phyloP scores from a whole-genome alignment of 2,888 invertebrate species.

The Drepana falcataria region DNA sequence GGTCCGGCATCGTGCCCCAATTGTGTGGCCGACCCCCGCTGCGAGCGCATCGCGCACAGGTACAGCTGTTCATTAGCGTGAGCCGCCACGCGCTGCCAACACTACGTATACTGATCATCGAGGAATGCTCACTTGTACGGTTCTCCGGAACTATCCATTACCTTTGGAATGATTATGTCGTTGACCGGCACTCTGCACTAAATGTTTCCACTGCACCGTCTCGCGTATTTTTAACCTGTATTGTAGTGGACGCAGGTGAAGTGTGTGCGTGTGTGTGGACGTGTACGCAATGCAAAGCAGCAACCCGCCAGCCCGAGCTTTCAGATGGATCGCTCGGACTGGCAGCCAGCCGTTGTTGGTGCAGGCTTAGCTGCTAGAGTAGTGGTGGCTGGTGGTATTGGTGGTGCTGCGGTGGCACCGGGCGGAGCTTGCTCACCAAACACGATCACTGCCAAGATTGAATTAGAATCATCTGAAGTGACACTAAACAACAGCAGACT shows the following conservation, averaged over 20 bases:
- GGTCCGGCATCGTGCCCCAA: slow-evolving; percentile 35
- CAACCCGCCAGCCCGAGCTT: too few relatives aligned
- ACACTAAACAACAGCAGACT: slow-evolving; percentile 34
- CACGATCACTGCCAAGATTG: slow-evolving; percentile 55
- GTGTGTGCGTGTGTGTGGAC: too few relatives aligned
- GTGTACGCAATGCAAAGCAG: too few relatives aligned
- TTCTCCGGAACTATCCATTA: slow-evolving; percentile 1
- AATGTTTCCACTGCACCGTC: slow-evolving; percentile 16
- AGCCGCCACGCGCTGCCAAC: not conserved
- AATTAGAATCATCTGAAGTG: slow-evolving; percentile 54
- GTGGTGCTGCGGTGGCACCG: slow-evolving; percentile 8
- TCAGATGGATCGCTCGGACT: too few relatives aligned
- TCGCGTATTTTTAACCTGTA: slow-evolving; percentile 27
- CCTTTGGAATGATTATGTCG: slow-evolving; percentile 5
- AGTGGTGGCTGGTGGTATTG: not conserved
- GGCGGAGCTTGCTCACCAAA: slow-evolving; percentile 9
- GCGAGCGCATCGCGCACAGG: too few relatives aligned
- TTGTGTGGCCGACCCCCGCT: slow-evolving; percentile 18
- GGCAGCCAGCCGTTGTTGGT: too few relatives aligned
- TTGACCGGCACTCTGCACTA: slow-evolving; percentile 5
- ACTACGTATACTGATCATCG: not conserved
- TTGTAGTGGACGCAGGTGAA: slow-evolving; percentile 12
- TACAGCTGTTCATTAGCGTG: not conserved
- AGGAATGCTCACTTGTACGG: not conserved
- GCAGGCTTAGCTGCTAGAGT: too few relatives aligned